Base-by-base conservation (phyloP, 2,888 invertebrate species). In the Trichogramma dendrolimi region DNA sequence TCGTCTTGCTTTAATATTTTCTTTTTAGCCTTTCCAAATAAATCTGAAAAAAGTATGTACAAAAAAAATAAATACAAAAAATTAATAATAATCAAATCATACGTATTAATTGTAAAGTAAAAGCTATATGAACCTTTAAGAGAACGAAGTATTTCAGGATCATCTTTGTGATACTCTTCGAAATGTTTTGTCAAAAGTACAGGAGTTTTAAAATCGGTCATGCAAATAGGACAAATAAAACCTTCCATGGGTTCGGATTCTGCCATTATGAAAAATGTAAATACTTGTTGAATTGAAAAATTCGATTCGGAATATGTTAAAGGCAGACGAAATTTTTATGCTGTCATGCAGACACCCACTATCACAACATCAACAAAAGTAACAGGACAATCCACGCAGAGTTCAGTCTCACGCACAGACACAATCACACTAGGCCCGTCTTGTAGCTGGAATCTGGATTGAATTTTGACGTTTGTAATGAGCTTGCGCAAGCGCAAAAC, bases 171-270 rank as follows among this genome's bases (percentile, higher is more conserved):
- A 58, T 86, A 83, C 65, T 89, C 89, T 78, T 95, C 93, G 75
- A 96, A 96, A 80, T 97, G 97, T 68, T 86, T 85, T 59, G 92
- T 90, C 60, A 97, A 83, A 75, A 90, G 89, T 58, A 87, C 84
- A 5, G 93, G 88, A 10, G 93, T 91, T 75, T 92, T 91, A 53
- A 94, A 84, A 79, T 97, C 96, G 47, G 89, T 88, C 81, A 93
- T 90, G 75, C 97, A 97, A 71, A 96, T 92, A 0, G 97, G 96
- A 79, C 97, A 97, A 7, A 97, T 82, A 76, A 97, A 96, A 5
- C 97, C 97, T 80, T 97, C 96, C 64, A 92, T 90, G 72, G 86
- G 84, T 4, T 78, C 80, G 48, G 84, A 84, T 56, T 81, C 82
- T 66, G 82, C 72, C 77, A 77, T 75, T 27, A 27, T 27, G 27